These are phyloP conservation scores for Tiphia femorata DNA, from an alignment of 2,888 invertebrate genomes.

Conservation along the genomic window DNA sequence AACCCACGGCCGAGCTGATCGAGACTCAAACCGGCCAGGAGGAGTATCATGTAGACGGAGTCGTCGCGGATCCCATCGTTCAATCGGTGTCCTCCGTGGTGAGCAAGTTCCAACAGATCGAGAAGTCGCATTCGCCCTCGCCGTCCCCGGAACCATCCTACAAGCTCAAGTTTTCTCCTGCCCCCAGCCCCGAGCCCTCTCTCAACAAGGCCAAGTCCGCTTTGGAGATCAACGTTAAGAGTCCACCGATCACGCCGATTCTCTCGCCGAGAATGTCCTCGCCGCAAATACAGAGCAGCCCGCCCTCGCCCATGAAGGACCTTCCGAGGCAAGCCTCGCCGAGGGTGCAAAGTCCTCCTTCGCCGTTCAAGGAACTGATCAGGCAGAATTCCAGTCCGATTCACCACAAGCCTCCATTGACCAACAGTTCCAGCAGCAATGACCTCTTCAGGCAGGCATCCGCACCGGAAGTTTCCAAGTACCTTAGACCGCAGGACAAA, in stretches of 20 bases:
- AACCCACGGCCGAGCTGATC: slow-evolving; percentile 54
- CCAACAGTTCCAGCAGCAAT: slow-evolving; percentile 35
- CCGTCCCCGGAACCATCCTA: slow-evolving; percentile 59
- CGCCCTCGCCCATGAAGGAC: slow-evolving; percentile 53
- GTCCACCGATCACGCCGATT: slow-evolving; percentile 55
- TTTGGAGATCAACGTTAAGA: slow-evolving; percentile 53
- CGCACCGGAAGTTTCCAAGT: slow-evolving; percentile 42
- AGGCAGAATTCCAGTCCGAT: slow-evolving; percentile 45
- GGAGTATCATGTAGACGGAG: slow-evolving; percentile 55
- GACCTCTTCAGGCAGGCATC: slow-evolving; percentile 37
- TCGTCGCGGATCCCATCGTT: slow-evolving; percentile 60
- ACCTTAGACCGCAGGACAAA: slow-evolving; percentile 24
- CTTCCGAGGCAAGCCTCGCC: slow-evolving; percentile 23
- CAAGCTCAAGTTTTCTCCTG: slow-evolving; percentile 61
- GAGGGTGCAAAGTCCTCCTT: no score
- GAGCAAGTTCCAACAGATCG: slow-evolving; percentile 65
- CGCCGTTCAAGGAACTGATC: slow-evolving; percentile 48
- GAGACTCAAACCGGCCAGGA: slow-evolving; percentile 48
- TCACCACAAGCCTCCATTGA: slow-evolving; percentile 34
- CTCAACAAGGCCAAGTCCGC: slow-evolving; percentile 17
- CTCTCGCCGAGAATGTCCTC: slow-evolving; percentile 56
- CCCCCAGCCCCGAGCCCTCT: slow-evolving; percentile 60
- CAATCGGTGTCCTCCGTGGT: slow-evolving; percentile 66
- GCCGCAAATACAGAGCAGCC: slow-evolving; percentile 47
- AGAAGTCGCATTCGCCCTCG: slow-evolving; percentile 59